Base-by-base conservation (phyloP, 2,888 invertebrate genomes). In the Rhimphoctona megacephalus region DNA sequence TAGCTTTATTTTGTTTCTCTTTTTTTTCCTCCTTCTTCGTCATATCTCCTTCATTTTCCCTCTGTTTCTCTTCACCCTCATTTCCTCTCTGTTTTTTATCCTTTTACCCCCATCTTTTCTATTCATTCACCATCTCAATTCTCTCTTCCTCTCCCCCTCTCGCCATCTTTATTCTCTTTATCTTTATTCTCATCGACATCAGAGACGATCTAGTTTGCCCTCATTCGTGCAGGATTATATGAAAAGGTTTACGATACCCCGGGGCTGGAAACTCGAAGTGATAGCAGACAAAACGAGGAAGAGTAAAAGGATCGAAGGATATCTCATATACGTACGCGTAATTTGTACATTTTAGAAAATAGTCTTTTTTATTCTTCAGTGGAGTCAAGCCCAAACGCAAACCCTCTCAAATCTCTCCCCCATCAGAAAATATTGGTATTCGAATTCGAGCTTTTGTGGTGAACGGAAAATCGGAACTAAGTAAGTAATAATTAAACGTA, bases 231-330 rank as follows among this genome's bases (percentile, higher is more conserved):
- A 19, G 46, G 73, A 67, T 83, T 83, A 83, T 67, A 80, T 78
- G 67, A 67, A 78, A 64, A 83, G 81, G 61, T 76, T 76, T 49
- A 36, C 54, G 69, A 80, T 83, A 80, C 70, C 80, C 80, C 49
- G 36, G 57, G 64, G 66, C 76, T 80, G 49, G 22, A 66, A 78
- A 66, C 43, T 66, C 30, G 61, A 46, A 39, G 66, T 43, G 80
- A 83, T 54, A 70, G 70, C 69, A n/a, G 61, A 25, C 33, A 61
- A 57, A 61, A 76, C 33, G 33, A 52, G n/a, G 33, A 36, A 14
- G 43, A 33, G 77, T n/a, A 46, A 61, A 70, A 61, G n/a, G 52
- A 66, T 57, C 49, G 49, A 69, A 80, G 36, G 66, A 61, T 69
- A 39, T 46, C 22, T 61, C 17, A 2, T 61, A 61, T 43, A 39